These are phyloP conservation scores for Drosophila mulleri DNA, from an alignment of 2,888 invertebrate genomes.

Conservation along the genomic window DNA sequence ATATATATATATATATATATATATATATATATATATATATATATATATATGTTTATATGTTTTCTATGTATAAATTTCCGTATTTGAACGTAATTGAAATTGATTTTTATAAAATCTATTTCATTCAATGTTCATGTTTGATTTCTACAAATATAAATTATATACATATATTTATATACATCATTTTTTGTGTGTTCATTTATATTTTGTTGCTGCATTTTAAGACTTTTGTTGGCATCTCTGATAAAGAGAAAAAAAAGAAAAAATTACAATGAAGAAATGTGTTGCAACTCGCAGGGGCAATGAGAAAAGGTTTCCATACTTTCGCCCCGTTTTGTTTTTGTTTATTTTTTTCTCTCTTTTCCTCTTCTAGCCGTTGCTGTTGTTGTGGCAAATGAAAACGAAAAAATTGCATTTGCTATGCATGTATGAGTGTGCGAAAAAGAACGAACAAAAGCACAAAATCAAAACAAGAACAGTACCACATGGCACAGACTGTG, in stretches of 20 bases:
- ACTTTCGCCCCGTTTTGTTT: slow-evolving; percentile 45
- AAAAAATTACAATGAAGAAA: slow-evolving; percentile 31
- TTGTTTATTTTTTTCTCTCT: not conserved
- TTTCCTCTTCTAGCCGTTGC: not conserved
- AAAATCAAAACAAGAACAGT: slow-evolving; percentile 76
- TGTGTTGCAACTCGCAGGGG: slow-evolving; percentile 68
- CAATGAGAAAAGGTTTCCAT: slow-evolving; percentile 35
- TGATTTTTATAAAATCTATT: slow-evolving; percentile 23
- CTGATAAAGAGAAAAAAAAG: not conserved
- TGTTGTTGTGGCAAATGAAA: slow-evolving; percentile 65
- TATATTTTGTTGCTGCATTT: not conserved
- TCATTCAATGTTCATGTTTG: not conserved
- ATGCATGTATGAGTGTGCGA: slow-evolving; percentile 41
- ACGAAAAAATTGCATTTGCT: slow-evolving; percentile 75
- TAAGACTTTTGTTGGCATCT: not conserved
- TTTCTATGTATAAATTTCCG: not conserved
- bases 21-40: not conserved
- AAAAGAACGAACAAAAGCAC: slow-evolving; percentile 42
- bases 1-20: not conserved
- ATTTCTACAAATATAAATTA: not conserved
- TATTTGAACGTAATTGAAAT: slow-evolving; percentile 35
- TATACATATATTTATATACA: not conserved
- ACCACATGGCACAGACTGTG: slow-evolving; percentile 57
- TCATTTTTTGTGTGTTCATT: slow-evolving; percentile 2
- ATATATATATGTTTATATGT: not conserved